Evolutionary conservation across 2,797 vertebrate species (phyloP), one percentile per base, ranked within the genome.

Genomic region (Gila robusta): DNA sequence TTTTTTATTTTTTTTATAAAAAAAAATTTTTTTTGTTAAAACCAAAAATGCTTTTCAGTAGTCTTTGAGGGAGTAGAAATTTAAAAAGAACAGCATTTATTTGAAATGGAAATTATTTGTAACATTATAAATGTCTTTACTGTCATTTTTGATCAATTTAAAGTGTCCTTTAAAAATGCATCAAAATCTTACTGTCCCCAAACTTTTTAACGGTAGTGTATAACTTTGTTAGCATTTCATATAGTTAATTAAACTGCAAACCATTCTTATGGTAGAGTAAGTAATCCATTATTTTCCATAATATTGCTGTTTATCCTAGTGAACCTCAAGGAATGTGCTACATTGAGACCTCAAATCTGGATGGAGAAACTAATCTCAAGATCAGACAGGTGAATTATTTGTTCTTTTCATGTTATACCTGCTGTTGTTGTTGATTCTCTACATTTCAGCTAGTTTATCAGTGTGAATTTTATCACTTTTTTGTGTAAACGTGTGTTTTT

Each of bases 281-380:
- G 21, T 74, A 19, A 12, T 54, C 19, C 12, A 1, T 32, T 8
- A 17, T 11, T 84, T 77, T 28, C 66, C 11, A 69, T 62, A 62
- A 71, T 49, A 16, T 21, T 52, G 28, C 26, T 21, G 9, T 66
- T 81, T 54, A 32, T 73, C 28, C 89, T 94, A 99, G 98, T 93
- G 98, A 99, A 91, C 98, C 98, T 14, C 98, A 99, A 93, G 97
- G 97, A 54, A 99, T 99, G 98, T 99, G 98, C 94, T 99, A 99
- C 94, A 99, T 99, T 39, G 98, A 99, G 95, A 99, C 98, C 5
- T 99, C 98, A 88, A 99, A 99, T 92, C 93, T 99, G 93, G 98
- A 99, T 89, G 98, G 98, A 90, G 98, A 99, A 94, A 99, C 98
- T 37, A 99, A 99, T 95, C 96, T 99, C 87, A 99, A 99, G 96